A percentile compares a stretch with the other conserved stretches of the same genome.
Conservation (phyloP, 1,140 invertebrate species). For the Trichoplusia ni region DNA sequence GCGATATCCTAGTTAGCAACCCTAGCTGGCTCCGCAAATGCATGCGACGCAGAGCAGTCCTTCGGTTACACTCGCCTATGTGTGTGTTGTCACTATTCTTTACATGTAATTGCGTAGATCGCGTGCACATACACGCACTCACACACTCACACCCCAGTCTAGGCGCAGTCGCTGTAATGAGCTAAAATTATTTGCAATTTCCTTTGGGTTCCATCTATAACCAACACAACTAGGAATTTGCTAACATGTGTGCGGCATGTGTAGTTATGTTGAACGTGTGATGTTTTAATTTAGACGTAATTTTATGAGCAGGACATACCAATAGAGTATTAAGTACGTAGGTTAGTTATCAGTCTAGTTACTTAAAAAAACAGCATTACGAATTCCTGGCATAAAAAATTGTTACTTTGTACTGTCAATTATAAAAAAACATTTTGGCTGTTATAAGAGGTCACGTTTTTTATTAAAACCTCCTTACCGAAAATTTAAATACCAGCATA, state of each 20-base stretch:
- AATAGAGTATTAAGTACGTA: not conserved
- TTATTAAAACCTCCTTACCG: no score
- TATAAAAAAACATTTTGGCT: no score
- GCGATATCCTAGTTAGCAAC: not conserved
- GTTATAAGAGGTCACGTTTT: no score
- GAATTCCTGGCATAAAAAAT: no score
- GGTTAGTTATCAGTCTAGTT: no score
- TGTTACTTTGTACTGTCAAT: no score
- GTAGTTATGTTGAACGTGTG: slow-evolving; percentile 33
- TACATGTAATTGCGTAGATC: slow-evolving; percentile 56
- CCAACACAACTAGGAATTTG: slow-evolving; percentile 31
- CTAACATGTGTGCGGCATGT: slow-evolving; percentile 33
- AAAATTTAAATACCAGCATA: no score
- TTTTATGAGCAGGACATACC: not conserved
- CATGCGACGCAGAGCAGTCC: slow-evolving; percentile 51
- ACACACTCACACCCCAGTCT: slow-evolving; percentile 33
- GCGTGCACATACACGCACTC: slow-evolving; percentile 39
- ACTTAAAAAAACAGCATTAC: no score
- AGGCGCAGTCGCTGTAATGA: slow-evolving; percentile 50
- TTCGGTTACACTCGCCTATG: slow-evolving; percentile 48
- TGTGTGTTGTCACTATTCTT: slow-evolving; percentile 52
- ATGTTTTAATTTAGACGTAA: slow-evolving; percentile 21
- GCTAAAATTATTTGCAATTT: slow-evolving; percentile 69
- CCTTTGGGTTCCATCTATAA: slow-evolving; percentile 50
- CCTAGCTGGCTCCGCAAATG: slow-evolving; percentile 34